Evolutionary conservation across 2,797 vertebrate genomes (phyloP), one percentile per base, ranked within the genome.

Genomic region (Taenioides sp.): DNA sequence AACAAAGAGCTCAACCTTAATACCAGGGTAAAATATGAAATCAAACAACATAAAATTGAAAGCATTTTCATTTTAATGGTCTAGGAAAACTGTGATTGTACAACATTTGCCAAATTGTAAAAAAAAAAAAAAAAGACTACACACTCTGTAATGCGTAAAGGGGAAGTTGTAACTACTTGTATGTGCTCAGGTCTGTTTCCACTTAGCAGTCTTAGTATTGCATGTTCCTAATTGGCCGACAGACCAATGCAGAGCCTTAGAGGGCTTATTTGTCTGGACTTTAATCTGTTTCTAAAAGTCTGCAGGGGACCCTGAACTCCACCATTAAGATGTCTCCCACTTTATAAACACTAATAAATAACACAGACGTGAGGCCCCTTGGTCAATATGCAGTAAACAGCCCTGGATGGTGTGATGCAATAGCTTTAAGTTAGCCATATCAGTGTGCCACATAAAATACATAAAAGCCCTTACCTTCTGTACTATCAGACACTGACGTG

Each of bases 401-500:
- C 40, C 34, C 70, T 10, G 34, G 58, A 11, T 4, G 4, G 64
- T 62, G 31, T 37, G 31, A 62, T 20, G 16, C 28, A 7, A 60
- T 31, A 31, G 18, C 52, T 54, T 54, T 7, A 7, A 54, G 52
- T 22, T n/a, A 54, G 43, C 43, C 16, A 14, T 16, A 47, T 47
- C 43, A 47, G 52, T 54, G 58, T 27, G 58, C 9, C 25, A 60
- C 12, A 59, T 52, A 18, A 80, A 69, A 78, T 62, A 83, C 88
- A 79, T 69, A 70, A 65, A 82, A 70, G 52, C 59, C 77, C 73
- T 95, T 91, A 98, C 98, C 97, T 87, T 97, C 96, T 5, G 93
- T 90, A 89, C 94, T 94, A 90, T 95, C 95, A 0, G 95, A 95
- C 71, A 94, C 92, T 57, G 95, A 95, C 34, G 93, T 94, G 61